Evolutionary conservation across 2,113 vertebrate species (phyloP), one percentile per base, ranked within the genome.

Genomic region (Fulmarus glacialis): DNA sequence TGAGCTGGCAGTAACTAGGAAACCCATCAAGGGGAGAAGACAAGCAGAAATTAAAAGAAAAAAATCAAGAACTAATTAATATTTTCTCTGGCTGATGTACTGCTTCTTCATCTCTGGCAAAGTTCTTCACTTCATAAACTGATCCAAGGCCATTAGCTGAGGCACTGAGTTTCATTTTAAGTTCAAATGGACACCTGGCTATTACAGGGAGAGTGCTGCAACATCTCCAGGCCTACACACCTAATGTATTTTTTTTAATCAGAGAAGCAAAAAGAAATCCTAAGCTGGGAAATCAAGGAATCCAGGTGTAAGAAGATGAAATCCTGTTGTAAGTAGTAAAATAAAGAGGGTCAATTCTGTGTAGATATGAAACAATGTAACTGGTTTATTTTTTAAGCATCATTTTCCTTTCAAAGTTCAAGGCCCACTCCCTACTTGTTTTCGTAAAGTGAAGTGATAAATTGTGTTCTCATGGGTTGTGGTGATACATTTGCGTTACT

Each of bases 361-460:
- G 11, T 14, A 74, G 9, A 42, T 67, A 59, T 10, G 20, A 70
- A 91, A 77, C 29, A 86, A 78, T 3, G 8, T 40, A 75, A 74
- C 60, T 29, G 5, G 11, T 56, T 91, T 88, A 15, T 73, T 64
- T 64, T 56, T 71, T n/a, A 81, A 68, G 36, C 1, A 0, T 48
- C 21, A 40, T 50, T 82, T 78, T 74, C 55, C 27, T 83, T 63
- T 63, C 47, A 71, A 83, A 92, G 32, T 87, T 71, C 55, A 84
- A 93, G 72, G 38, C n/a, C n/a, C 71, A 63, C 48, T 84, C 68
- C 43, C 16, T 36, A 11, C 62, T 93, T 90, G 38, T 59, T 96
- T 92, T 84, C 60, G 52, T 89, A 89, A 89, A 62, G 26, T 48
- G 52, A 81, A 87, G 82, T 64, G 82, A 96, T 71, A 90, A 89